These are phyloP conservation scores for Callithrix jacchus DNA, from an alignment of 2,113 vertebrate genomes.

Conservation along the genomic window DNA sequence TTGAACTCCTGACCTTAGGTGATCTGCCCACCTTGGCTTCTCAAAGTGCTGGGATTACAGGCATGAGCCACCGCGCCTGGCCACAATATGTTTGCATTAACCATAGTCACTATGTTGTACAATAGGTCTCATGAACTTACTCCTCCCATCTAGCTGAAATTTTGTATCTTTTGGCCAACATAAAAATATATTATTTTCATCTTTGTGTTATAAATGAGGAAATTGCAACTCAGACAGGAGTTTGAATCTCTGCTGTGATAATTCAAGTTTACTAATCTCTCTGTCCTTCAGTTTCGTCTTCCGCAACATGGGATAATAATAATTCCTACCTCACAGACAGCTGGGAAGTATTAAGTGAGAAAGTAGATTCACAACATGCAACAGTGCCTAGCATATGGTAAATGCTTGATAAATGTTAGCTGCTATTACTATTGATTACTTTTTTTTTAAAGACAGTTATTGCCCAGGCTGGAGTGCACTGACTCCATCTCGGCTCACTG, in stretches of 20 bases:
- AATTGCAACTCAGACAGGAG: neutral
- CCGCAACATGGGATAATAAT: neutral
- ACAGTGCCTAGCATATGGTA: neutral
- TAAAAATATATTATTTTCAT: neutral
- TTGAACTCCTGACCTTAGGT: neutral
- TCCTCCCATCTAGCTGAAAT: neutral
- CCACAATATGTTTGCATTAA: neutral
- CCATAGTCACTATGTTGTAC: neutral
- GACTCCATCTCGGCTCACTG: no score
- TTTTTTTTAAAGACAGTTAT: no score
- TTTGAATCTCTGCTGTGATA: neutral
- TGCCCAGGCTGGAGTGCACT: no score
- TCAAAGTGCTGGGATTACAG: neutral
- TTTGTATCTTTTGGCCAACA: neutral
- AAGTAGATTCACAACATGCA: neutral
- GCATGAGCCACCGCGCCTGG: neutral
- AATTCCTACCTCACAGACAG: neutral
- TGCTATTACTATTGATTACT: neutral
- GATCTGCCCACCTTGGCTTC: neutral
- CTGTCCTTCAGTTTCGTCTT: neutral
- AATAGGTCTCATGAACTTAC: neutral
- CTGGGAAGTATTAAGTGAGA: neutral
- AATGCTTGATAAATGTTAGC: neutral
- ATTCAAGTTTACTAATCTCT: neutral
- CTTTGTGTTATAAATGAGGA: neutral